A percentile compares a stretch with the other conserved stretches of the same genome.
Conservation (phyloP, 2,888 invertebrate genomes). For the Philereme transversata region DNA sequence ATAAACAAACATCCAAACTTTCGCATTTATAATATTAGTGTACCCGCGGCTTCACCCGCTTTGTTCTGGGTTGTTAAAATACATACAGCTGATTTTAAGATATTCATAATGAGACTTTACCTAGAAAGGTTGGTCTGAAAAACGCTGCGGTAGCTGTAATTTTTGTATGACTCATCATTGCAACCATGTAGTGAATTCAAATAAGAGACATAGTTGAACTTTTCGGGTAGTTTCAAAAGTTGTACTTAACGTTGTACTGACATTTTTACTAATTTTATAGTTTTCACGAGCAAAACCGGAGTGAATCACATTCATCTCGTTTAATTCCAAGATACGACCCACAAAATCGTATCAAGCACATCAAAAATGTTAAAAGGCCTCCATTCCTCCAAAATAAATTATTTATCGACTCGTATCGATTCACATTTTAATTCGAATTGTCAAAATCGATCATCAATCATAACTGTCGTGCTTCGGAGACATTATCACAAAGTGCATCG, state of each 20-base stretch:
- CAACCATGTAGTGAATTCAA: no score
- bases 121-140: no score
- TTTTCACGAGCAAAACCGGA: conserved; percentile 10
- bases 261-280: background rate
- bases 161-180: no score
- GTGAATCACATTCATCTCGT: conserved; percentile 5
- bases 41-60: no score
- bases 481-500: conserved; percentile 69
- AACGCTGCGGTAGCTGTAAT: no score
- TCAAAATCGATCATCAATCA: conserved; percentile 76
- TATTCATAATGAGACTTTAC: no score
- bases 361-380: conserved; percentile 54
- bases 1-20: no score
- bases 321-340: conserved; percentile 33
- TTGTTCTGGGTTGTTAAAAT: no score
- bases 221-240: no score
- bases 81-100: no score
- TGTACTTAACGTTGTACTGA: background rate
- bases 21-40: no score
- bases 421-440: conserved; percentile 73
- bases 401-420: conserved; percentile 65
- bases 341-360: conserved; percentile 56
- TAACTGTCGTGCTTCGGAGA: conserved; percentile 60
- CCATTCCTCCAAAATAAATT: conserved; percentile 67
- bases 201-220: no score